These are phyloP conservation scores for Phengaris arion DNA, from an alignment of 2,888 invertebrate genomes.

Conservation along the genomic window DNA sequence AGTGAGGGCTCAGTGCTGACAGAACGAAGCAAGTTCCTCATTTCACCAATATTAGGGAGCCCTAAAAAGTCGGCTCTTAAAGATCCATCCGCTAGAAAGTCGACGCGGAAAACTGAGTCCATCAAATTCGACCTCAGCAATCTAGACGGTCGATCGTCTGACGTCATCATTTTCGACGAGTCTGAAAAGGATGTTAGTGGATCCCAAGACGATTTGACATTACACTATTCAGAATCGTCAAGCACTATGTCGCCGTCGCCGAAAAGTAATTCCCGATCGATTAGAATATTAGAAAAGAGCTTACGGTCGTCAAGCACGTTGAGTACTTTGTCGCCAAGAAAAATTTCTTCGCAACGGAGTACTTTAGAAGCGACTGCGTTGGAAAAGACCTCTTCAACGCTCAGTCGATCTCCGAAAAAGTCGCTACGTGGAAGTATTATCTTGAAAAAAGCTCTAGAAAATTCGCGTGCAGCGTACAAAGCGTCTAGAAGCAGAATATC, in stretches of 20 bases:
- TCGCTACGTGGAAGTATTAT: slow-evolving; percentile 49
- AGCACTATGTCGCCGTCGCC: slow-evolving; percentile 48
- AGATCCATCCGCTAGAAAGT: slow-evolving; percentile 49
- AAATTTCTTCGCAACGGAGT: slow-evolving; percentile 27
- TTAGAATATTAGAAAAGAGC: slow-evolving; percentile 47
- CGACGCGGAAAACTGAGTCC: slow-evolving; percentile 56
- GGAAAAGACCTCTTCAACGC: slow-evolving; percentile 38
- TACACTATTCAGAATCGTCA: slow-evolving; percentile 54
- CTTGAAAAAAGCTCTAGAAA: slow-evolving; percentile 47
- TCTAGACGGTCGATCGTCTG: slow-evolving; percentile 46
- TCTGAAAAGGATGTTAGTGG: slow-evolving; percentile 34
- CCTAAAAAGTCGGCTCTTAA: slow-evolving; percentile 65
- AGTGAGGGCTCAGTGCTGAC: slow-evolving; percentile 1
- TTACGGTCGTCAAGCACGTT: neutral
- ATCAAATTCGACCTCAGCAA: slow-evolving; percentile 71
- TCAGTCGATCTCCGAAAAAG: slow-evolving; percentile 44
- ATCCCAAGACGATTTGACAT: slow-evolving; percentile 47
- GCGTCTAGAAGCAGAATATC: slow-evolving; percentile 39
- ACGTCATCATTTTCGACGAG: slow-evolving; percentile 41
- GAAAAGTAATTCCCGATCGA: slow-evolving; percentile 51
- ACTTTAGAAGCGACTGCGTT: slow-evolving; percentile 23
- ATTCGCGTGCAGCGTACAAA: slow-evolving; percentile 33
- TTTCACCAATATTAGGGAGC: slow-evolving; percentile 43
- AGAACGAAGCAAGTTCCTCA: slow-evolving; percentile 23
- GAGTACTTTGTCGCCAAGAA: slow-evolving; percentile 25